Evolutionary conservation across 2,113 vertebrate genomes (phyloP).

Genomic region (Pipa parva): DNA sequence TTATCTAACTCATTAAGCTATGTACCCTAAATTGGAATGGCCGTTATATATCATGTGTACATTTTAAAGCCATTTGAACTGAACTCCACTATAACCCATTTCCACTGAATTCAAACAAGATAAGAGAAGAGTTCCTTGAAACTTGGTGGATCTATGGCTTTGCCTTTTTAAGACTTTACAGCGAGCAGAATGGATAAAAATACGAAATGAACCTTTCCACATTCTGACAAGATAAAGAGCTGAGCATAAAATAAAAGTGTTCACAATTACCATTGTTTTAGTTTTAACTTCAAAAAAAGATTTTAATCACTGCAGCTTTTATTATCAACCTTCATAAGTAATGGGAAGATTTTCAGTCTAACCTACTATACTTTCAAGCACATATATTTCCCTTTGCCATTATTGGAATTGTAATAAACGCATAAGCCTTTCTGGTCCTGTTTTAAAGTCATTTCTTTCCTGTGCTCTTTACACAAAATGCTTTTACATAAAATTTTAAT

Average conservation of each 20-base stretch:
- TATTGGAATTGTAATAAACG: constrained; percentile 1
- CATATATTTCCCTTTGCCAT: neutral
- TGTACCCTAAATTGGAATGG: too few relatives aligned
- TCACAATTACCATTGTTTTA: neutral
- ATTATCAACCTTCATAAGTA: neutral
- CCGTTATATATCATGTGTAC: too few relatives aligned
- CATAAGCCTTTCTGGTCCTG: neutral
- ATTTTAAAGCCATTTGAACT: too few relatives aligned
- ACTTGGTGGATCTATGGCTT: neutral
- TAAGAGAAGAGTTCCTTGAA: too few relatives aligned
- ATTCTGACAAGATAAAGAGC: neutral
- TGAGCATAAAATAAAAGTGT: neutral
- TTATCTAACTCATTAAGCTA: too few relatives aligned
- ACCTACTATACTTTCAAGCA: neutral
- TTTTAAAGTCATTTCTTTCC: neutral
- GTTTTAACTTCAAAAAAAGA: neutral
- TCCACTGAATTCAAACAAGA: too few relatives aligned
- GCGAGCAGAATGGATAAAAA: neutral
- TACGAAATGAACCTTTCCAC: neutral
- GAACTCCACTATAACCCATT: too few relatives aligned
- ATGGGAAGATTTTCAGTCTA: neutral
- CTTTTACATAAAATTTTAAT: neutral
- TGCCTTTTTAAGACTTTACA: neutral
- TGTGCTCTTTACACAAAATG: neutral
- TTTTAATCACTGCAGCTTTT: neutral